Percentiles rank a stretch among this genome's conserved stretches.
Conservation (phyloP, 2,888 invertebrate species). For the Philonicus albiceps region DNA sequence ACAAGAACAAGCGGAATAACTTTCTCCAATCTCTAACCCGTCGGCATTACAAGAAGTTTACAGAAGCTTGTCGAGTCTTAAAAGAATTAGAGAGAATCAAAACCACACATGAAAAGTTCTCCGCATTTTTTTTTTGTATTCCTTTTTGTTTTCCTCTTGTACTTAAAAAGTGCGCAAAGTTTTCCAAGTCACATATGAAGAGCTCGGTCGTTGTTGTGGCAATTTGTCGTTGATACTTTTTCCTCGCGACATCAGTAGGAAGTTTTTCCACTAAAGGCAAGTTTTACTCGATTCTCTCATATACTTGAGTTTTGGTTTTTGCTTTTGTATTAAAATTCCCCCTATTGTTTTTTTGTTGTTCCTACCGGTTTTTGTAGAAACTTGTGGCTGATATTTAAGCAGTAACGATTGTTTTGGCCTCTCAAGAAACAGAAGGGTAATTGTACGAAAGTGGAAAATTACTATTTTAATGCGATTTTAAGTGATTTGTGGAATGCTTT, state of each 20-base stretch:
- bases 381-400: neutral
- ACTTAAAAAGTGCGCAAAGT: slow-evolving; percentile 6
- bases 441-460: slow-evolving; percentile 19
- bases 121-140: neutral
- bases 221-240: slow-evolving; percentile 25
- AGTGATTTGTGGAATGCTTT: slow-evolving; percentile 24
- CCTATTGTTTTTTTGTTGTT: neutral
- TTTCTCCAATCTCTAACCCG: neutral
- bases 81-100: neutral
- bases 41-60: slow-evolving; percentile 3
- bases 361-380: neutral
- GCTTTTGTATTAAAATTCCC: neutral
- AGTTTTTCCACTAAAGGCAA: neutral
- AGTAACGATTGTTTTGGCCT: neutral
- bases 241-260: neutral
- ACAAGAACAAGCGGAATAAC: neutral
- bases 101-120: neutral
- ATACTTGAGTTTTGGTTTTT: neutral
- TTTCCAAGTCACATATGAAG: slow-evolving; percentile 9
- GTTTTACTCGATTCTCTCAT: neutral
- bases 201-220: neutral
- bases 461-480: slow-evolving; percentile 24
- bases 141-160: neutral
- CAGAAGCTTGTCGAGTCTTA: slow-evolving; percentile 1
- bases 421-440: neutral